A percentile compares a stretch with the other conserved stretches of the same genome.
Evolutionary conservation across 1,140 invertebrate species (phyloP).

Genomic region (Conus ventricosus): DNA sequence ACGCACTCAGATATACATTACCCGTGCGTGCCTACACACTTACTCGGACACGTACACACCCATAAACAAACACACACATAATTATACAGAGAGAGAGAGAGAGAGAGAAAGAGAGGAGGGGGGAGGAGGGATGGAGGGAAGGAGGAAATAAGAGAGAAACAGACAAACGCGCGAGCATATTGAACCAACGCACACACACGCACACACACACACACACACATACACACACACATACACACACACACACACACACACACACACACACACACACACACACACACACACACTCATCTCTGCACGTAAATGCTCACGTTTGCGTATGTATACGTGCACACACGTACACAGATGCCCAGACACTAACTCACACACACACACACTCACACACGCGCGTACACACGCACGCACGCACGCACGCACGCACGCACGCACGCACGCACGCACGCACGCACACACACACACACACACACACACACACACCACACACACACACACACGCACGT

Average conservation of each 20-base stretch:
- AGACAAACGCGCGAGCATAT: background rate
- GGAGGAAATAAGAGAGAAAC: no score
- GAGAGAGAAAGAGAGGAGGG: no score
- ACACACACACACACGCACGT: background rate
- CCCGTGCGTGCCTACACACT: no score
- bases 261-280: background rate
- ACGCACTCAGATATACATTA: no score
- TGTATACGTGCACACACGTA: background rate
- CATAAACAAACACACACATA: no score
- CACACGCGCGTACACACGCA: conserved; percentile 18
- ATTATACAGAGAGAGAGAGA: no score
- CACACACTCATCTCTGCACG: no score
- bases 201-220: conserved; percentile 9
- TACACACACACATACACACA: background rate
- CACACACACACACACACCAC: conserved; percentile 3
- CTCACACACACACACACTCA: conserved; percentile 18
- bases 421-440: conserved; percentile 3
- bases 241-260: background rate
- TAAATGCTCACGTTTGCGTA: no score
- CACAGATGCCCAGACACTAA: background rate
- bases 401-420: background rate
- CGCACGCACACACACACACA: conserved; percentile 12
- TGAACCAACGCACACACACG: background rate
- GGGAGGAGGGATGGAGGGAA: no score
- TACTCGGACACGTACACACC: no score